phyloP scores from a whole-genome alignment of 2,888 invertebrate species.

The Hylaea fasciaria region DNA sequence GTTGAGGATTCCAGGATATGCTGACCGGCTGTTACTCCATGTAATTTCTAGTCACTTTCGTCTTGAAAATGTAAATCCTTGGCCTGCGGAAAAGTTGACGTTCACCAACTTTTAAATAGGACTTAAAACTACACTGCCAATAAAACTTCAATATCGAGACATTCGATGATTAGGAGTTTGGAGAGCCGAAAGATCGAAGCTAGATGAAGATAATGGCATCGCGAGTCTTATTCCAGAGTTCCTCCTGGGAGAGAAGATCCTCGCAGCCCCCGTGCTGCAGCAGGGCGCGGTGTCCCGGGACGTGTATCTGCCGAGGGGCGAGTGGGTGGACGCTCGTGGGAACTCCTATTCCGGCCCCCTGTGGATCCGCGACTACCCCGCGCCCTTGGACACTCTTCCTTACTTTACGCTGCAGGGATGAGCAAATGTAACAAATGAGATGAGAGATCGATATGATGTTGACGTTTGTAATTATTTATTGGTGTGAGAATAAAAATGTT shows the following conservation, averaged over 20 bases:
- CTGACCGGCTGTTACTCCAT: background rate
- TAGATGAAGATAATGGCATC: too few relatives aligned
- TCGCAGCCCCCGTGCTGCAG: constrained; percentile 89
- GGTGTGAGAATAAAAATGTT: constrained; percentile 18
- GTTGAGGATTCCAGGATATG: constrained; percentile 38
- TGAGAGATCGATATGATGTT: background rate
- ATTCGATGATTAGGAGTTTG: too few relatives aligned
- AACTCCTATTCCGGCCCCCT: constrained; percentile 77
- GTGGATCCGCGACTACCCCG: constrained; percentile 85
- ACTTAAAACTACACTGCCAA: too few relatives aligned
- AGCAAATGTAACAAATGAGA: constrained; percentile 6
- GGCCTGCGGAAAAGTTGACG: too few relatives aligned
- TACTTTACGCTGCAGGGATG: constrained; percentile 80
- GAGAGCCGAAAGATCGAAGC: too few relatives aligned
- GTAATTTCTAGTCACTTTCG: background rate
- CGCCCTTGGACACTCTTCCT: constrained; percentile 86
- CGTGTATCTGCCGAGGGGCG: constrained; percentile 89
- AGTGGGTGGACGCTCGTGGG: constrained; percentile 86
- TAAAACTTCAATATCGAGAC: too few relatives aligned
- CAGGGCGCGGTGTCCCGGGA: constrained; percentile 85
- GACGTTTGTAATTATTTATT: constrained; percentile 19
- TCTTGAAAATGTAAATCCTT: background rate
- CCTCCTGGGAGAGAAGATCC: constrained; percentile 87
- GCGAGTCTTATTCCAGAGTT: constrained; percentile 81
- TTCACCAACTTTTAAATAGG: too few relatives aligned